These are phyloP conservation scores for Columbina picui DNA, from an alignment of 2,113 vertebrate genomes.

Conservation along the genomic window DNA sequence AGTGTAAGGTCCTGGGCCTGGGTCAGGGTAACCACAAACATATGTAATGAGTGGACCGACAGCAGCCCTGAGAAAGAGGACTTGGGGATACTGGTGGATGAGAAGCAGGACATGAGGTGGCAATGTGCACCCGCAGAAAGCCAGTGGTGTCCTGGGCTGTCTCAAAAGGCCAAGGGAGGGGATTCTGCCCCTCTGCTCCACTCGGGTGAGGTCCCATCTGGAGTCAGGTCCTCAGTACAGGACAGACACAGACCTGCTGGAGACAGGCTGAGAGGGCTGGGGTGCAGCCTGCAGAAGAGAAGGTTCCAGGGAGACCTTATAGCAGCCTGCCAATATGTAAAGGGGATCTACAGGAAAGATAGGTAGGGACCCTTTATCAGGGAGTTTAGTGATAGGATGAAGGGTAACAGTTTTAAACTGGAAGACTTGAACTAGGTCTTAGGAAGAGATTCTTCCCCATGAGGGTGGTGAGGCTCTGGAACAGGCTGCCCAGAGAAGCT, in stretches of 20 bases:
- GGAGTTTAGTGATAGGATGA: no score
- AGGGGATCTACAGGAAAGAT: background rate
- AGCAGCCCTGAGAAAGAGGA: background rate
- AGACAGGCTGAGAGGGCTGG: background rate
- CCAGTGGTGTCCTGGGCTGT: accelerated
- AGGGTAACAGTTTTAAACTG: no score
- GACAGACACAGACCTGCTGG: accelerated
- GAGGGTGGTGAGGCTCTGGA: no score
- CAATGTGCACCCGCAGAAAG: accelerated
- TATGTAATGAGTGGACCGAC: background rate
- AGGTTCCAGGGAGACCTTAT: accelerated
- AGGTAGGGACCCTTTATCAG: no score
- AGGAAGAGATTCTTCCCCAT: no score
- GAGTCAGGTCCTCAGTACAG: accelerated
- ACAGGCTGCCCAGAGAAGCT: no score
- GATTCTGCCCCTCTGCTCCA: background rate
- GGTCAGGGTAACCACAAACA: accelerated
- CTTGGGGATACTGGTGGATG: background rate
- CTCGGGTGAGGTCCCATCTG: accelerated
- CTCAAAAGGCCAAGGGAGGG: accelerated
- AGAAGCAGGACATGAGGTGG: accelerated
- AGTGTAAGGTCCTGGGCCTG: background rate
- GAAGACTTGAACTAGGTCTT: no score
- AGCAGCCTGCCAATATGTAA: background rate
- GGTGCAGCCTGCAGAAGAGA: background rate